These are phyloP conservation scores for Myiotriccus ornatus DNA, from an alignment of 2,797 vertebrate genomes.

Conservation along the genomic window DNA sequence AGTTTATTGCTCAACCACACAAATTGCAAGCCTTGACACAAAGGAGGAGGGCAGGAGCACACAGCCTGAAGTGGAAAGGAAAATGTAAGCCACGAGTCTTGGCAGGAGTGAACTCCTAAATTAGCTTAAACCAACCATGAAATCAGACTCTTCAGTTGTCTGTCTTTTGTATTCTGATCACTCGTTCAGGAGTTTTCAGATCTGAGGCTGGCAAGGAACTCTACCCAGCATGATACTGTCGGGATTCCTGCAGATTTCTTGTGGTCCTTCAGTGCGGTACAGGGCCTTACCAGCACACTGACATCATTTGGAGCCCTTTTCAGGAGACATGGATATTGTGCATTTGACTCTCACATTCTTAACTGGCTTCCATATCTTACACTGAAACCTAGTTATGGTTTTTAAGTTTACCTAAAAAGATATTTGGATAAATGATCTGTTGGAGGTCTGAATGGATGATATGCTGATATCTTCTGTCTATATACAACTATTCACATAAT, in stretches of 20 bases:
- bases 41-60: not conserved
- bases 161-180: not conserved
- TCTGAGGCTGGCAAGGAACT: not conserved
- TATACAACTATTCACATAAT: not conserved
- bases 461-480: not conserved
- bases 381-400: not conserved
- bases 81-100: not conserved
- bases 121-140: not conserved
- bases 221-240: not conserved
- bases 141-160: not conserved
- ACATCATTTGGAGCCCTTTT: not conserved
- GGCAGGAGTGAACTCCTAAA: not conserved
- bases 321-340: not conserved
- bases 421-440: not conserved
- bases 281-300: not conserved
- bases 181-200: not conserved
- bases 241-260: not conserved
- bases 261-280: not conserved
- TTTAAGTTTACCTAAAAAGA: not conserved
- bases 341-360: not conserved
- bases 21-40: not conserved
- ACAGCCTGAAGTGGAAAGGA: not conserved
- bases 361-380: not conserved
- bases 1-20: not conserved
- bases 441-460: not conserved